Conservation (phyloP, 2,113 vertebrate genomes). For the Pavo muticus region DNA sequence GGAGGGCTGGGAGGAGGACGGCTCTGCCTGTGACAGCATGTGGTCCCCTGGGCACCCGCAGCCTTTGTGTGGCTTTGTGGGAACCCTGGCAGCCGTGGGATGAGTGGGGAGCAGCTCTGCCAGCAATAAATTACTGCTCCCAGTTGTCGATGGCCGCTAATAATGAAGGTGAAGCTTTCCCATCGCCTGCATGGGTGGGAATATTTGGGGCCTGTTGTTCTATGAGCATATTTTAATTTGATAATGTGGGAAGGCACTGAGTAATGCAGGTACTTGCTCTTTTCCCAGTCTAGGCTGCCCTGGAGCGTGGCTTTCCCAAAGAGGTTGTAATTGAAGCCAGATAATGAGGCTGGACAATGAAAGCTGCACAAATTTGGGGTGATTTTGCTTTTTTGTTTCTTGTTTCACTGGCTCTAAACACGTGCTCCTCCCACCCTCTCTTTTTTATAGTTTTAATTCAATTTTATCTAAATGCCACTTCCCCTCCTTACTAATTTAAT, state of each 20-base stretch:
- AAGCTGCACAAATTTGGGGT: not conserved
- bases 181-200: slow-evolving; percentile 46
- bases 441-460: not conserved
- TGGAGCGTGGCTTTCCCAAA: not conserved
- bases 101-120: not conserved
- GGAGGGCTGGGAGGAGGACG: not conserved
- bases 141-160: slow-evolving; percentile 8
- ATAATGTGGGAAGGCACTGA: slow-evolving; percentile 9
- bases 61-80: slow-evolving; percentile 44
- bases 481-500: not conserved
- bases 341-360: not conserved
- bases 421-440: not conserved
- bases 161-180: slow-evolving; percentile 1
- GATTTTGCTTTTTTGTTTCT: not conserved
- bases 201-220: slow-evolving; percentile 10
- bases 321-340: not conserved
- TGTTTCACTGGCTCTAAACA: not conserved
- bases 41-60: slow-evolving; percentile 54
- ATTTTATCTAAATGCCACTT: not conserved
- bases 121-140: slow-evolving; percentile 54
- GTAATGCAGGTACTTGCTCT: slow-evolving; percentile 27
- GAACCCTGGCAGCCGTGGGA: not conserved
- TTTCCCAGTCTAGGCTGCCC: not conserved
- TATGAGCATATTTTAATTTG: slow-evolving; percentile 9
- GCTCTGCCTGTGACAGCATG: accelerated